Percentiles rank a stretch among this genome's conserved stretches.
phyloP scores from a whole-genome alignment of 2,797 vertebrate species.

The Ciconia nigra region DNA sequence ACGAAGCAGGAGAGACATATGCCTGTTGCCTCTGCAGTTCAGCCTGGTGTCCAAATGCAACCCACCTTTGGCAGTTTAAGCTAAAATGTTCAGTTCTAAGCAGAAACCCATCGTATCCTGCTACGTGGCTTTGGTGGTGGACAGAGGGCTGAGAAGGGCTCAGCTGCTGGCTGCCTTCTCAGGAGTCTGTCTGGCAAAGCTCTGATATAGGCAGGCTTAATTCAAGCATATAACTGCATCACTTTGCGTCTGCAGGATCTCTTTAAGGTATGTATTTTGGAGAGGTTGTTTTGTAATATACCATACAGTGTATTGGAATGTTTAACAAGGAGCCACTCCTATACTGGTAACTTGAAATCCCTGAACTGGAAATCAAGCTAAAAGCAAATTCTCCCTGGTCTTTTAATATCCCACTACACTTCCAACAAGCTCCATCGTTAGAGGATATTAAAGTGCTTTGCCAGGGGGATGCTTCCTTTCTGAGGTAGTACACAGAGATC shows the following conservation, averaged over 20 bases:
- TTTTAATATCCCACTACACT: neutral
- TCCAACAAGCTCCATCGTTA: neutral
- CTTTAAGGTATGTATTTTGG: neutral
- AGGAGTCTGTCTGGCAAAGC: neutral
- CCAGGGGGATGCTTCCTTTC: neutral
- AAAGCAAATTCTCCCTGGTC: neutral
- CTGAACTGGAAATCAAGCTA: neutral
- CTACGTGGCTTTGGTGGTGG: neutral
- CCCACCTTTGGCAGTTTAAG: neutral
- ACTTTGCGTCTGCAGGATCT: neutral
- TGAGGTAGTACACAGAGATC: neutral
- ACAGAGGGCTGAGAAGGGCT: neutral
- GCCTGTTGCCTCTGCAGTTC: neutral
- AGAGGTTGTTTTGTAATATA: neutral
- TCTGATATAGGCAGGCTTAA: neutral
- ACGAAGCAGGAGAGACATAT: accelerated
- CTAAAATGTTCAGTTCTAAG: neutral
- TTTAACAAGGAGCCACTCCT: neutral
- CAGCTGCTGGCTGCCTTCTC: neutral
- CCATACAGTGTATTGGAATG: neutral
- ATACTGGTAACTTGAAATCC: neutral
- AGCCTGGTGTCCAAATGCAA: neutral
- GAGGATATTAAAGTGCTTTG: slow-evolving; percentile 8
- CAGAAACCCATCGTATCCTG: neutral
- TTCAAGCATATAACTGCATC: neutral